phyloP scores from a whole-genome alignment of 2,113 vertebrate genomes.

The Menura novaehollandiae region DNA sequence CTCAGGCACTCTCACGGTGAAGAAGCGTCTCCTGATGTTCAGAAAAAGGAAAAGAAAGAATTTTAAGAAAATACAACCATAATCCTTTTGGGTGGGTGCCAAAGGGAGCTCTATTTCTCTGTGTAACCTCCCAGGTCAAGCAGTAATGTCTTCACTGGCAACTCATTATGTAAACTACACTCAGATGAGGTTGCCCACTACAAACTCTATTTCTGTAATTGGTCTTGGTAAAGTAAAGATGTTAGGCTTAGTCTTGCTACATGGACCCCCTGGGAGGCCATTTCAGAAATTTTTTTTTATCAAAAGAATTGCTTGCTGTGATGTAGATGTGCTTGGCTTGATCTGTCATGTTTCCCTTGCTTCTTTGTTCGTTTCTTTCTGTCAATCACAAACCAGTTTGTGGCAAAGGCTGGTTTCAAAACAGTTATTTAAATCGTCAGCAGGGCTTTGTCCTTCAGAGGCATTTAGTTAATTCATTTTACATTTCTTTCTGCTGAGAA shows the following conservation, averaged over 20 bases:
- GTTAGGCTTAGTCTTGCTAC: not conserved
- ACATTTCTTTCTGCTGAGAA: constrained; percentile 21
- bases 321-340: not conserved
- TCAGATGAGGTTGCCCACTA: not conserved
- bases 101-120: not conserved
- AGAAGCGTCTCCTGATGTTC: not conserved
- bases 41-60: not conserved
- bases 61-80: not conserved
- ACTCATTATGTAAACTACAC: not conserved
- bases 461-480: constrained; percentile 7
- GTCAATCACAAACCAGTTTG: not conserved
- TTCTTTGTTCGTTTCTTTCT: constrained; percentile 5
- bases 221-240: not conserved
- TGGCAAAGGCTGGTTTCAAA: constrained; percentile 11
- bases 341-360: not conserved
- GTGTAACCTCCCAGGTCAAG: not conserved
- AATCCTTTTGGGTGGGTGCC: not conserved
- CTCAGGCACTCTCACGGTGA: not conserved
- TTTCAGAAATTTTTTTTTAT: constrained; percentile 12
- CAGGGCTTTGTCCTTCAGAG: constrained; percentile 11
- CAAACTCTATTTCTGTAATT: not conserved
- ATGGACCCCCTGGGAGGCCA: not conserved
- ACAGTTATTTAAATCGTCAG: not conserved
- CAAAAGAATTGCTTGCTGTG: not conserved
- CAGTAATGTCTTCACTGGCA: not conserved